Conservation (phyloP, 2,888 invertebrate genomes). For the Euproctis similis region DNA sequence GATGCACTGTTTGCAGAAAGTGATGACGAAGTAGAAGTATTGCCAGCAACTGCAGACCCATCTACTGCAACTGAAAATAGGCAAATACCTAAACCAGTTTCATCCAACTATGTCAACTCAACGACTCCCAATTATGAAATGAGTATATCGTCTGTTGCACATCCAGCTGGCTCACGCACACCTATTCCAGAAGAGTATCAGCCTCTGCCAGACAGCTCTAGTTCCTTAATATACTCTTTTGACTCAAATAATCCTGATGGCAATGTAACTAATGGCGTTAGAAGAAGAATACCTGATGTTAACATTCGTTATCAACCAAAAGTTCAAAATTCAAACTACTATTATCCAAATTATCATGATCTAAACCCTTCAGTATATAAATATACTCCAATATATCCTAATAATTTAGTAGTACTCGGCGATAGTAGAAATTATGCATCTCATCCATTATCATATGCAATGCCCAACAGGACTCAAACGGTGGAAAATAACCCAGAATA, state of each 20-base stretch:
- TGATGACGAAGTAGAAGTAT: conserved; percentile 76
- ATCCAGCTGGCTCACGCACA: conserved; percentile 51
- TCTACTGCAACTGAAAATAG: conserved; percentile 30
- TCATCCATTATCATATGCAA: conserved; percentile 40
- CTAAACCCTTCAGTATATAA: conserved; percentile 28
- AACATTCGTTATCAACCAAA: conserved; percentile 66
- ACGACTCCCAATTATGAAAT: conserved; percentile 48
- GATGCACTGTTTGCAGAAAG: conserved; percentile 80
- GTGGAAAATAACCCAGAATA: conserved; percentile 32
- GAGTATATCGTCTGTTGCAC: conserved; percentile 40
- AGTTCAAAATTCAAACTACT: conserved; percentile 40
- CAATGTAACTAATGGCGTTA: conserved; percentile 30
- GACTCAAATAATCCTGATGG: conserved; percentile 36
- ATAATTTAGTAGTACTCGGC: conserved; percentile 43
- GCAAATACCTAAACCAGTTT: conserved; percentile 39
- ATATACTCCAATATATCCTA: conserved; percentile 29
- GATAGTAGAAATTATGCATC: conserved; percentile 43
- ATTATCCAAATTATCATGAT: conserved; percentile 44
- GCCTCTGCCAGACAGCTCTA: conserved; percentile 63
- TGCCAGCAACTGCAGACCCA: conserved; percentile 39
- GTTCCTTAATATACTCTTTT: conserved; percentile 49
- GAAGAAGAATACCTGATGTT: conserved; percentile 36
- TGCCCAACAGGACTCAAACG: conserved; percentile 29
- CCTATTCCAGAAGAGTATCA: conserved; percentile 69
- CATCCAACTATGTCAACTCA: conserved; percentile 54